Evolutionary conservation across 2,797 vertebrate species (phyloP).

Genomic region (Muscicapa comitata): DNA sequence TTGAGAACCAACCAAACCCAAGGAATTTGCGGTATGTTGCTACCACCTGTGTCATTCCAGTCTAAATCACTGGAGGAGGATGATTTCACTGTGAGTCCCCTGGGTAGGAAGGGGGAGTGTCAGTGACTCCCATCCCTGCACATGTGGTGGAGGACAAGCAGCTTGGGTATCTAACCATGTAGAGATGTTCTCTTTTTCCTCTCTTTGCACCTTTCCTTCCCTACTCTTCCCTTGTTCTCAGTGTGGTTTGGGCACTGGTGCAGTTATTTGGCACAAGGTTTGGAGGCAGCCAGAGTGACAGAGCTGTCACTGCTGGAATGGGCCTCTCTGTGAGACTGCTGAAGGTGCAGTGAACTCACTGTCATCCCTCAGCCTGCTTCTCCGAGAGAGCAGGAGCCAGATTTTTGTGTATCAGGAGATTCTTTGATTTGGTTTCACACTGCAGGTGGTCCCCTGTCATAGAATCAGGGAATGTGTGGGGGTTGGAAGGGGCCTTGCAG

Average conservation of each 20-base stretch:
- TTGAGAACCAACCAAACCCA: background rate
- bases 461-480: no score
- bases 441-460: fast-evolving
- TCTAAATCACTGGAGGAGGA: background rate
- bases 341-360: background rate
- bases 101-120: background rate
- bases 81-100: background rate
- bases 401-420: background rate
- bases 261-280: background rate
- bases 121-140: background rate
- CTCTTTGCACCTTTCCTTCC: background rate
- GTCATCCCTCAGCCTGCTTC: background rate
- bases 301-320: background rate
- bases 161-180: background rate
- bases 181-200: background rate
- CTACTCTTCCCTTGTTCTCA: background rate
- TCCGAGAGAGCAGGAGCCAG: background rate
- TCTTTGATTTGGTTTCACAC: background rate
- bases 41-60: background rate
- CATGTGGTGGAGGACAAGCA: fast-evolving
- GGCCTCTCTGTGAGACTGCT: background rate
- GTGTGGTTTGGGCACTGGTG: background rate
- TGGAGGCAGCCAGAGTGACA: background rate
- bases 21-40: background rate
- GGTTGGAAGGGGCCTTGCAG: background rate